Evolutionary conservation across 2,113 vertebrate species (phyloP).

Genomic region (Eleginops maclovinus): DNA sequence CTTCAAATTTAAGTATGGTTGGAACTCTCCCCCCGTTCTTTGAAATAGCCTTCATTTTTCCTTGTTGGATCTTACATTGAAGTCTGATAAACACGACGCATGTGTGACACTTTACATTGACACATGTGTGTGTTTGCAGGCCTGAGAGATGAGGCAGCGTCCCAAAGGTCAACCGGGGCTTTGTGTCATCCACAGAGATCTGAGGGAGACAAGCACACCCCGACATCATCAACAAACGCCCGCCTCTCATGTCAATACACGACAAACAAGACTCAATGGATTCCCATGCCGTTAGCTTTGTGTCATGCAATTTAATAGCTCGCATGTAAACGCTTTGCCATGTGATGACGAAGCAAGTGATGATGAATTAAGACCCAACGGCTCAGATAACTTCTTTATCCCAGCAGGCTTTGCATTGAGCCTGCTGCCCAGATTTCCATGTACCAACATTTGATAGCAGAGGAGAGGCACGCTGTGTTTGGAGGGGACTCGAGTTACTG

Average conservation of each 20-base stretch:
- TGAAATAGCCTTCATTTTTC: background rate
- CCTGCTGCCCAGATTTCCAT: conserved; percentile 59
- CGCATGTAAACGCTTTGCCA: conserved; percentile 29
- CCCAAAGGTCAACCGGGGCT: conserved; percentile 57
- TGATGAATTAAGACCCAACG: conserved; percentile 58
- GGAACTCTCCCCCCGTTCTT: conserved; percentile 2
- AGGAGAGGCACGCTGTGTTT: conserved; percentile 35
- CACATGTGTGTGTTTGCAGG: background rate
- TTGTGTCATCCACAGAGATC: conserved; percentile 48
- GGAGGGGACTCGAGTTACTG: conserved; percentile 67
- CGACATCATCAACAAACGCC: conserved; percentile 50
- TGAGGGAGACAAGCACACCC: conserved; percentile 1
- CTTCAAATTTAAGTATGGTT: background rate
- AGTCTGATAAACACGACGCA: conserved; percentile 18
- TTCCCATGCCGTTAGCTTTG: conserved; percentile 22
- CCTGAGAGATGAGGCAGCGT: conserved; percentile 27
- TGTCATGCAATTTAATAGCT: conserved; percentile 43
- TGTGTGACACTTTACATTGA: conserved; percentile 1
- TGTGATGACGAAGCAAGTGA: conserved; percentile 21
- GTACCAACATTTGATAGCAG: conserved; percentile 58
- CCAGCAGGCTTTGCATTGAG: conserved; percentile 60
- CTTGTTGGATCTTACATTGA: background rate
- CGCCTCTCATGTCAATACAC: conserved; percentile 26
- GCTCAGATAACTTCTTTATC: conserved; percentile 50
- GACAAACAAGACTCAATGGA: conserved; percentile 33